Evolutionary conservation across 2,797 vertebrate species (phyloP).

Genomic region (Melopsittacus undulatus): DNA sequence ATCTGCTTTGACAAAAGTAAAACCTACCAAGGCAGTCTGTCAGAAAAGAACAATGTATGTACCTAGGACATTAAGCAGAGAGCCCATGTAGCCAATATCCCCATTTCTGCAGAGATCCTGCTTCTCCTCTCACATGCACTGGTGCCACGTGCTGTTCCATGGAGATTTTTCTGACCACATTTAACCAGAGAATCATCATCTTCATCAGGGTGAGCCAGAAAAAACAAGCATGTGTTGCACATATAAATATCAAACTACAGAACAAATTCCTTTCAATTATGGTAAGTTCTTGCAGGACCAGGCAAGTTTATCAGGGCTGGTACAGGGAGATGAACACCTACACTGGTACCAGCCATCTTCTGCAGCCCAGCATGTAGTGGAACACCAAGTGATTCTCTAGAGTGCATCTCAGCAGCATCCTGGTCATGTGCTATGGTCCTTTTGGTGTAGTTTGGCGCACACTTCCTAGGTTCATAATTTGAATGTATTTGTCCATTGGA

Average conservation of each 20-base stretch:
- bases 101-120: neutral
- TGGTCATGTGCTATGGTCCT: neutral
- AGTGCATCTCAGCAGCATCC: neutral
- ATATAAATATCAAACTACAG: neutral
- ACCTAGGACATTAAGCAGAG: neutral
- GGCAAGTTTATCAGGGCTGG: neutral
- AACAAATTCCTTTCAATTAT: neutral
- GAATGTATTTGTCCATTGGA: neutral
- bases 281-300: neutral
- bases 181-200: neutral
- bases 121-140: neutral
- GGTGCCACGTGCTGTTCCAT: neutral
- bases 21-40: neutral
- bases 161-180: neutral
- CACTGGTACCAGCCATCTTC: neutral
- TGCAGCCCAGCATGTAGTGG: neutral
- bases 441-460: neutral
- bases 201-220: neutral
- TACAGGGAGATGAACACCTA: neutral
- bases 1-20: constrained; percentile 10
- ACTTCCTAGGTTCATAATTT: neutral
- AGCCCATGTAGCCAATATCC: neutral
- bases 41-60: neutral
- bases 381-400: neutral
- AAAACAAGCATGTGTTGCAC: neutral